Evolutionary conservation across 2,797 vertebrate genomes (phyloP).

Genomic region (Xyrichtys novacula): DNA sequence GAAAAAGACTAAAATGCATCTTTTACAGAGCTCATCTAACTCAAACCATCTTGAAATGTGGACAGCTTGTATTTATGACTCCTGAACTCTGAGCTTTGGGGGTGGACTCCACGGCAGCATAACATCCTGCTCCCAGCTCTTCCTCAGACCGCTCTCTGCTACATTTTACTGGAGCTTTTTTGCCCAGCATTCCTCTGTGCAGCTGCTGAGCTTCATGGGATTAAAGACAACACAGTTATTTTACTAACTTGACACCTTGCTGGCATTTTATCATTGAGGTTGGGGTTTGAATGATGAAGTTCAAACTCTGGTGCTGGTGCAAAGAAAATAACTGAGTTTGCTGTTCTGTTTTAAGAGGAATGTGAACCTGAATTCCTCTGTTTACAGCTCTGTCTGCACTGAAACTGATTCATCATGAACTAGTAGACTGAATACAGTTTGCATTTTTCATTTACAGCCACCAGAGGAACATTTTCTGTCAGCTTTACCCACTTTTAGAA

Average conservation of each 20-base stretch:
- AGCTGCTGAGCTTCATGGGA: conserved; percentile 60
- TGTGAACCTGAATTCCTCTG: conserved; percentile 23
- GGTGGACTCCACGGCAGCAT: conserved; percentile 18
- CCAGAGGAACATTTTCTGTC: neutral
- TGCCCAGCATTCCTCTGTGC: conserved; percentile 55
- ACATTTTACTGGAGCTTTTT: conserved; percentile 27
- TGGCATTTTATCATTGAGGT: conserved; percentile 53
- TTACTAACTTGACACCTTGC: conserved; percentile 60
- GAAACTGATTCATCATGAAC: neutral
- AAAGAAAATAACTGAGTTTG: conserved; percentile 38
- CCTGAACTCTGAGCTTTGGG: conserved; percentile 10
- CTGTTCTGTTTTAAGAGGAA: conserved; percentile 44
- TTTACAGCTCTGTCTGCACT: conserved; percentile 7
- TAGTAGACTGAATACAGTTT: neutral
- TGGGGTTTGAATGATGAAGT: conserved; percentile 50
- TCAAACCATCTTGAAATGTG: conserved; percentile 25
- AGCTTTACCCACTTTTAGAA: neutral
- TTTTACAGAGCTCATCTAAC: conserved; percentile 3
- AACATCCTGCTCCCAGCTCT: conserved; percentile 13
- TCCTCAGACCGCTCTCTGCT: conserved; percentile 19
- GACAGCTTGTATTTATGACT: conserved; percentile 10
- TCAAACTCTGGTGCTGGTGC: conserved; percentile 12
- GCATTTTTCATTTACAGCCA: neutral
- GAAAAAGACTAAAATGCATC: neutral
- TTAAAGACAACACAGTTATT: conserved; percentile 50